A percentile compares a stretch with the other conserved stretches of the same genome.
Evolutionary conservation across 1,140 invertebrate species (phyloP).

Genomic region (Phymastichus coffea): DNA sequence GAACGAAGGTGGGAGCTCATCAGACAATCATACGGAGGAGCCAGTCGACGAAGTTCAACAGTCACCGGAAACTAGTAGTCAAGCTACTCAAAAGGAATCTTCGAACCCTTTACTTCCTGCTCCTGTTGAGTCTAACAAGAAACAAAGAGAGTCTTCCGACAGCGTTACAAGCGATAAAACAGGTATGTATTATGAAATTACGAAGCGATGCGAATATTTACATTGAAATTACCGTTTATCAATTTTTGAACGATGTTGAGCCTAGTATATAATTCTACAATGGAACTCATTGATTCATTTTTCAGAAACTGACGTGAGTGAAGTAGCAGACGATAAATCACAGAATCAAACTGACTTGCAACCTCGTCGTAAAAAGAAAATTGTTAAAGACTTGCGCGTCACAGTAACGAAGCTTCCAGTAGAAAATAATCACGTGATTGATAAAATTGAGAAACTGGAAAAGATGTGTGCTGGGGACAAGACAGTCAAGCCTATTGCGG

Average conservation of each 20-base stretch:
- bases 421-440: constrained; percentile 42
- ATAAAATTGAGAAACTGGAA: constrained; percentile 41
- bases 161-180: not conserved
- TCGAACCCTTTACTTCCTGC: not conserved
- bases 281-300: too few relatives aligned
- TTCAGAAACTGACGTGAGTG: constrained; percentile 33
- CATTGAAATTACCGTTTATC: too few relatives aligned
- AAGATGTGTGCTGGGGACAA: constrained; percentile 37
- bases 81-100: not conserved
- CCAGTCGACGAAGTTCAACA: not conserved
- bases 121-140: not conserved
- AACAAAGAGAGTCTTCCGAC: not conserved
- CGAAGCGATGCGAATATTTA: too few relatives aligned
- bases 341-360: constrained; percentile 41
- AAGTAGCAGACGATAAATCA: constrained; percentile 38
- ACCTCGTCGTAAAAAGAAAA: constrained; percentile 57
- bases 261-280: too few relatives aligned
- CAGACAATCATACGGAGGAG: constrained; percentile 1
- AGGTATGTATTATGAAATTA: too few relatives aligned
- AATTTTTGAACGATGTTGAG: too few relatives aligned
- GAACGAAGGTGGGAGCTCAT: constrained; percentile 50
- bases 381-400: constrained; percentile 59
- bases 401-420: constrained; percentile 56
- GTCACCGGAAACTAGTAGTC: not conserved
- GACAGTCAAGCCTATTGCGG: constrained; percentile 31